Percentiles rank a stretch among this genome's conserved stretches.
These are phyloP conservation scores for Festucalex cinctus DNA, from an alignment of 2,113 vertebrate genomes.

Conservation along the genomic window DNA sequence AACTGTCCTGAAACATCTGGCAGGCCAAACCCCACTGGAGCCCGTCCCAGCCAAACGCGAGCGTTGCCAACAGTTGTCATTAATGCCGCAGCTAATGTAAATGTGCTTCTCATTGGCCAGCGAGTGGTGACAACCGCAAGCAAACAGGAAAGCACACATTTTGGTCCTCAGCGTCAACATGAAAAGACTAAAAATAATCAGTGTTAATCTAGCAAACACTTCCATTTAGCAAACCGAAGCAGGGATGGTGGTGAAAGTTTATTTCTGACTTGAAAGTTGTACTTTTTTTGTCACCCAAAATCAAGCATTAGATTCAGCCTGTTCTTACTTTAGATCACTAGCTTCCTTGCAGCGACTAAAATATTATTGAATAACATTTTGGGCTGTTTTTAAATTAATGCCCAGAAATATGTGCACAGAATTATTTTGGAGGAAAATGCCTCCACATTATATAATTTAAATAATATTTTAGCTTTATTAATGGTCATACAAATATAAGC, in stretches of 20 bases:
- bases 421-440: too few relatives aligned
- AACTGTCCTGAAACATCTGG: not conserved
- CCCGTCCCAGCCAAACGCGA: not conserved
- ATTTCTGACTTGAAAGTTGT: not conserved
- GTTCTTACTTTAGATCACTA: too few relatives aligned
- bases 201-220: not conserved
- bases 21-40: not conserved
- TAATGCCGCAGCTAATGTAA: not conserved
- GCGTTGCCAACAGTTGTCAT: not conserved
- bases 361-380: too few relatives aligned
- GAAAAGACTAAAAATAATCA: not conserved
- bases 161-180: not conserved
- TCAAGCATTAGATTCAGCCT: too few relatives aligned
- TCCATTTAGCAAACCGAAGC: not conserved
- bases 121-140: not conserved
- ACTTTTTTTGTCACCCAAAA: not conserved
- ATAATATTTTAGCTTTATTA: too few relatives aligned
- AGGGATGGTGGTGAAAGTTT: not conserved
- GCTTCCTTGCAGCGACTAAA: too few relatives aligned
- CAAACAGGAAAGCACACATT: constrained; percentile 1
- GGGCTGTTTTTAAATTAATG: too few relatives aligned
- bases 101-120: not conserved
- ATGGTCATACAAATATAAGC: too few relatives aligned
- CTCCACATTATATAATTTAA: too few relatives aligned
- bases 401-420: too few relatives aligned